Percentiles rank a stretch among this genome's conserved stretches.
These are phyloP conservation scores for Spodoptera litura DNA, from an alignment of 1,140 invertebrate species.

Conservation along the genomic window DNA sequence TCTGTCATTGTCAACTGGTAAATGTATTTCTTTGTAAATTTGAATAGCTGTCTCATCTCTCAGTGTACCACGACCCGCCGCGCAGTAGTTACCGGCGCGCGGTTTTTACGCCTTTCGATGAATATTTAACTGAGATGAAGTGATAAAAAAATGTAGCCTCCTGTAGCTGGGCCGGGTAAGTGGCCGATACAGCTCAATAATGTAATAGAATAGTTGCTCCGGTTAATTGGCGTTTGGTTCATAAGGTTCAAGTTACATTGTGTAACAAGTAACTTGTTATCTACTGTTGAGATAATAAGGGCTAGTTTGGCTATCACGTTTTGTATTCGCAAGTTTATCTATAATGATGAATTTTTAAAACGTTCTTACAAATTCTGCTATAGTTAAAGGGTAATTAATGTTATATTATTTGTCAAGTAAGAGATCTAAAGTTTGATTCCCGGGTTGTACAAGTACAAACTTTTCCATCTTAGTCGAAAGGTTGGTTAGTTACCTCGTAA, in stretches of 20 bases:
- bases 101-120: constrained; percentile 49
- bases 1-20: too few relatives aligned
- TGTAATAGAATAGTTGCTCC: not conserved
- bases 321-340: not conserved
- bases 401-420: too few relatives aligned
- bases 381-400: too few relatives aligned
- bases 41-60: not conserved
- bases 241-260: not conserved
- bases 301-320: not conserved
- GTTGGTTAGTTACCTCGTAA: too few relatives aligned
- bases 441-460: too few relatives aligned
- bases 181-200: constrained; percentile 15
- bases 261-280: constrained; percentile 8
- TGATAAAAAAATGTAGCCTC: constrained; percentile 57
- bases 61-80: constrained; percentile 36
- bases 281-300: not conserved
- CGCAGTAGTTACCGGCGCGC: constrained; percentile 50
- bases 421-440: too few relatives aligned
- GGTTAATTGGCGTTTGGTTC: constrained; percentile 2
- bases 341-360: too few relatives aligned
- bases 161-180: constrained; percentile 14
- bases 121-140: constrained; percentile 58
- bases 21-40: not conserved
- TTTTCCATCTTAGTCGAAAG: too few relatives aligned
- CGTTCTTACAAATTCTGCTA: too few relatives aligned